A percentile compares a stretch with the other conserved stretches of the same genome.
These are phyloP conservation scores for Drosophila nasuta DNA, from an alignment of 1,140 invertebrate genomes.

Conservation along the genomic window DNA sequence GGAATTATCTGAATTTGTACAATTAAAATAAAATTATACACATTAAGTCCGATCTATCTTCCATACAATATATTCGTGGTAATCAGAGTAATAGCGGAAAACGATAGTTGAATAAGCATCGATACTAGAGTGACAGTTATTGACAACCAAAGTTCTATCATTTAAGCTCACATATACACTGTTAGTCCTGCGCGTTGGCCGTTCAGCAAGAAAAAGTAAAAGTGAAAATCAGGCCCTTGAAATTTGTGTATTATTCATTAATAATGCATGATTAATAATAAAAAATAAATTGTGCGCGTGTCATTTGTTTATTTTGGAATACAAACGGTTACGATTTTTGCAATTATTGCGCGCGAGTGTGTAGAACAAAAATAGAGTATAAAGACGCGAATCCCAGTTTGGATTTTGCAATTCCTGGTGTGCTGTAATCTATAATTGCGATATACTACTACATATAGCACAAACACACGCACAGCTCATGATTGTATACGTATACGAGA, in stretches of 20 bases:
- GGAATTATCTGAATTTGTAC: too few species aligned
- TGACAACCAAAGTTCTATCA: neutral
- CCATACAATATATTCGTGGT: too few species aligned
- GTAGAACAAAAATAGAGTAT: constrained; percentile 5
- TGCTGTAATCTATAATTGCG: constrained; percentile 75
- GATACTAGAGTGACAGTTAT: constrained; percentile 9
- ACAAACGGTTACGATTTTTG: constrained; percentile 21
- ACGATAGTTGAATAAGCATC: constrained; percentile 20
- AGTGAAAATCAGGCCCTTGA: constrained; percentile 79
- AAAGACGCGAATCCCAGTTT: constrained; percentile 12
- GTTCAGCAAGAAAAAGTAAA: constrained; percentile 73
- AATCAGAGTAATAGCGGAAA: neutral
- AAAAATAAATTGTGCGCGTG: constrained; percentile 21
- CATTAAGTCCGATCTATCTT: too few species aligned
- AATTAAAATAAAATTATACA: too few species aligned
- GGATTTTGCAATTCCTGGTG: constrained; percentile 37
- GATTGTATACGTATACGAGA: constrained; percentile 42
- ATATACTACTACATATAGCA: constrained; percentile 28
- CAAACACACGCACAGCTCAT: constrained; percentile 30
- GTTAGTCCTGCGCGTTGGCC: constrained; percentile 69
- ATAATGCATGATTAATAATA: constrained; percentile 68
- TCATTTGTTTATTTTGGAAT: constrained; percentile 38
- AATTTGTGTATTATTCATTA: constrained; percentile 62
- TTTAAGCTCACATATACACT: constrained; percentile 25
- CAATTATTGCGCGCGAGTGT: constrained; percentile 16